phyloP scores from a whole-genome alignment of 2,888 invertebrate species.

The Drosophila diplacantha region DNA sequence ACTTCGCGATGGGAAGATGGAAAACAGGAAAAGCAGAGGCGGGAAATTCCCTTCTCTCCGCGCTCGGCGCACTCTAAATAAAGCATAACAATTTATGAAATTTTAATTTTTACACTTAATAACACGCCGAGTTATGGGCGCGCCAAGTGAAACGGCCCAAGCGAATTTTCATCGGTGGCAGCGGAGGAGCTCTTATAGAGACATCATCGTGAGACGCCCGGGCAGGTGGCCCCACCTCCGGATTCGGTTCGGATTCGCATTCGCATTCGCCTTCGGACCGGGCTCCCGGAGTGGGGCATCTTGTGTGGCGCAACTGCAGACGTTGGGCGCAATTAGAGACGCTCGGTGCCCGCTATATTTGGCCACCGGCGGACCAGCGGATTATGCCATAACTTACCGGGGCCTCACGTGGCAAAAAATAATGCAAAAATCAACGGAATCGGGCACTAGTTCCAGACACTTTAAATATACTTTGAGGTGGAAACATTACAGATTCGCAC shows the following conservation, averaged over 20 bases:
- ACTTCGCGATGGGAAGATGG: constrained; percentile 1
- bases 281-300: constrained; percentile 42
- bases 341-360: constrained; percentile 54
- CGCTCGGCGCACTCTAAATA: constrained; percentile 59
- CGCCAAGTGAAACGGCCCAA: constrained; percentile 46
- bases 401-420: not conserved
- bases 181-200: constrained; percentile 45
- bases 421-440: not conserved
- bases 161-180: constrained; percentile 7
- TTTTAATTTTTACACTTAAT: constrained; percentile 70
- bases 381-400: constrained; percentile 15
- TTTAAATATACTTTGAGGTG: not conserved
- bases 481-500: not conserved
- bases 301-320: constrained; percentile 57
- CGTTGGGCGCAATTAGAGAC: constrained; percentile 63
- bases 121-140: constrained; percentile 62
- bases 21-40: constrained; percentile 17
- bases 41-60: constrained; percentile 42
- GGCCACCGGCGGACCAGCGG: constrained; percentile 38
- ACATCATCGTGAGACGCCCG: constrained; percentile 64
- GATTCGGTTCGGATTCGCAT: not conserved
- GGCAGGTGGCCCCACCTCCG: constrained; percentile 56
- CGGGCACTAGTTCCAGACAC: not conserved
- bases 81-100: constrained; percentile 70
- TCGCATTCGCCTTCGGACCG: not conserved